phyloP scores from a whole-genome alignment of 53 echinoderm and acorn worm genomes.

The Patiria pectinifera region DNA sequence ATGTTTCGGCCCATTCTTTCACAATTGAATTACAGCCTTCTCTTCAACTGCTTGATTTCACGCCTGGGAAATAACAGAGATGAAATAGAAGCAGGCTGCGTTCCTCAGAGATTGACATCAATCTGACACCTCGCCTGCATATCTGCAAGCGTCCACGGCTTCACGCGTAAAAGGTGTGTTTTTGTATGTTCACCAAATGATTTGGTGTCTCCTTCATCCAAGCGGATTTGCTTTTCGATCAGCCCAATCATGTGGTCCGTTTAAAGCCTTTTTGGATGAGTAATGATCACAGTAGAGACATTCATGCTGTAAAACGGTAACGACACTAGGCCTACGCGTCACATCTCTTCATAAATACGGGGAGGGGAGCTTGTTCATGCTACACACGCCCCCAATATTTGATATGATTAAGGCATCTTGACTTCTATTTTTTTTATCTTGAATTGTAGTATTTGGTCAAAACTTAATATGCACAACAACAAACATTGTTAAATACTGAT shows the following conservation, averaged over 20 bases:
- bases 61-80: slow-evolving; percentile 39
- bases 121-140: not conserved
- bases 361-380: no score
- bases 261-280: no score
- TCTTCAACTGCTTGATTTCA: slow-evolving; percentile 23
- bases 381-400: no score
- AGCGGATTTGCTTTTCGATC: not conserved
- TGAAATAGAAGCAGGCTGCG: slow-evolving; percentile 9
- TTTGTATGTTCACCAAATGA: not conserved
- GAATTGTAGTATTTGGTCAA: no score
- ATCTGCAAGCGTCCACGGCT: not conserved
- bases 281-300: no score
- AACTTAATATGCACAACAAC: no score
- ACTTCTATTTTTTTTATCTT: no score
- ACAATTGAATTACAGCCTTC: slow-evolving; percentile 42
- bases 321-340: no score
- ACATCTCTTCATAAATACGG: no score
- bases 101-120: slow-evolving; percentile 18
- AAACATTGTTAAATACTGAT: no score
- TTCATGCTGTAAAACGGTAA: no score
- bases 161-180: not conserved
- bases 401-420: no score
- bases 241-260: not conserved
- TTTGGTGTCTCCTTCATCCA: not conserved
- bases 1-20: slow-evolving; percentile 33